Conservation (phyloP, 2,797 vertebrate species). For the Hydrophis major region DNA sequence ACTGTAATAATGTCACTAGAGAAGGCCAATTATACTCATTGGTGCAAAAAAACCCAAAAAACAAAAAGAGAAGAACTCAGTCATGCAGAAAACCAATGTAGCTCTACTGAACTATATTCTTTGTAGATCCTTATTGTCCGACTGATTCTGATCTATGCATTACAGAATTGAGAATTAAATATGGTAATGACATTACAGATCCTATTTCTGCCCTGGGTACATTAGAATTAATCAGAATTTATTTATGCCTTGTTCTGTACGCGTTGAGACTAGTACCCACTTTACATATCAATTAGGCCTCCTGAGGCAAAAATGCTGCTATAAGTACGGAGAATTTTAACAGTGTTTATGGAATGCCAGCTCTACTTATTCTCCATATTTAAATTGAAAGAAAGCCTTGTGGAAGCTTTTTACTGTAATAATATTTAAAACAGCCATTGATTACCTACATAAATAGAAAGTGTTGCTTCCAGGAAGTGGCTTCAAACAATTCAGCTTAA, state of each 20-base stretch:
- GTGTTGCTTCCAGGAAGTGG: background rate
- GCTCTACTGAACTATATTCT: fast-evolving
- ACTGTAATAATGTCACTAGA: conserved; percentile 34
- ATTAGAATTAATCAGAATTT: background rate
- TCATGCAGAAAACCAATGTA: background rate
- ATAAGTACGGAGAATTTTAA: background rate
- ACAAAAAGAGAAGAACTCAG: conserved; percentile 1
- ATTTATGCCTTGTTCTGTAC: background rate
- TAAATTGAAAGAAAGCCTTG: background rate
- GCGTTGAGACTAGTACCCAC: background rate
- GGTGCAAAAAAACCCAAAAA: background rate
- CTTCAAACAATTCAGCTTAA: background rate
- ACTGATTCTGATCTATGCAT: background rate
- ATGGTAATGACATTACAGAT: background rate
- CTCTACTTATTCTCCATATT: background rate
- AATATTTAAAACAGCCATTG: background rate
- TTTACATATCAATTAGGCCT: background rate
- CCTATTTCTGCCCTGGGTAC: background rate
- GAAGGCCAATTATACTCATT: conserved; percentile 12
- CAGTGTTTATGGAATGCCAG: background rate
- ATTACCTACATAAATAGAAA: background rate
- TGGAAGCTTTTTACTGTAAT: background rate
- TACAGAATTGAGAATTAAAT: background rate
- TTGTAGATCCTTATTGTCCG: background rate
- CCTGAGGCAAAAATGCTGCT: background rate